Base-by-base conservation (phyloP, 2,113 vertebrate species). In the Blennius ocellaris region DNA sequence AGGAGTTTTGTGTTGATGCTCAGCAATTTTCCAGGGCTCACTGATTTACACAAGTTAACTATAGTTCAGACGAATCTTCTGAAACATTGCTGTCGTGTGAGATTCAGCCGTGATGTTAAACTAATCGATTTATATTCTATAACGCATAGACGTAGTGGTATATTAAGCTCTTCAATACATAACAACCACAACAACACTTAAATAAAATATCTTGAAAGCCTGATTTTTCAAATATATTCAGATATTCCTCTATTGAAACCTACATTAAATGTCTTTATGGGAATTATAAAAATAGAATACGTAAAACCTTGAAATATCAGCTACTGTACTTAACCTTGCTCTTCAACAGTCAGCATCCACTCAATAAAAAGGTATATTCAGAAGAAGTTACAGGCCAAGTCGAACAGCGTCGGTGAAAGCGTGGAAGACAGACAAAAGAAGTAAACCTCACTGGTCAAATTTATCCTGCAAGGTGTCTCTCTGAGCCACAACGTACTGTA, bases 401-500 rank as follows among this genome's bases (percentile, higher is more conserved):
- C 39, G 17, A 54, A 40, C 48, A 16, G 43, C 47, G 48, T 21
- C 37, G 7, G 9, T 1, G 30, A 39, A 66, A 72, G 63, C 52
- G 54, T 64, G 70, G 66, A 69, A 69, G 44, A 70, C 38, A 37
- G 55, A 83, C 57, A 73, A 67, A 82, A 79, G 36, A 73, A 71
- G 75, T 44, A 74, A 80, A 53, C 80, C 73, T 79, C 53, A 55
- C 60, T 56, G 70, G 75, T 87, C 66, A 75, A 78, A 74, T 77
- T 65, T 65, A 69, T 78, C 78, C 78, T 36, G 21, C 70, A 81
- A 87, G 90, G 84, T 87, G 84, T 75, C 78, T 84, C 43, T 85
- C 55, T 77, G 55, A 78, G 71, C 79, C 52, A 10, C 52, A 39
- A 80, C 72, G 68, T 64, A 65, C 60, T 65, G 89, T 91, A 86